Evolutionary conservation across 2,797 vertebrate genomes (phyloP).

Genomic region (Tragelaphus eurycerus): DNA sequence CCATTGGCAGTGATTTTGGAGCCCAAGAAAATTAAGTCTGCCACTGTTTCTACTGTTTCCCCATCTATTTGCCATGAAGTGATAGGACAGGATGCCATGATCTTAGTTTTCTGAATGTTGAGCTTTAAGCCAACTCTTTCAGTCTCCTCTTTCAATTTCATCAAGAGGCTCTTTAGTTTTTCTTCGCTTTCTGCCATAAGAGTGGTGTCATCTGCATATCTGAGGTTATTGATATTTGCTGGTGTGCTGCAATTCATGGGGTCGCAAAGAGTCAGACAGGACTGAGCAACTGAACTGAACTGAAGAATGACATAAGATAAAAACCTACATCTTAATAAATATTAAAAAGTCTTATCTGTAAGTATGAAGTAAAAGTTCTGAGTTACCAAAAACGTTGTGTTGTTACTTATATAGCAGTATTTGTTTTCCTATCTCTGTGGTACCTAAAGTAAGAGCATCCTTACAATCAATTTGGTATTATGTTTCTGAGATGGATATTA

Average conservation of each 20-base stretch:
- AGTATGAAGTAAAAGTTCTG: background rate
- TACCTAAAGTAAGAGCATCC: background rate
- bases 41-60: background rate
- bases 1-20: background rate
- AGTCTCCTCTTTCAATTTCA: background rate
- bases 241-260: too few species aligned
- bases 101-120: background rate
- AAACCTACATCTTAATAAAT: background rate
- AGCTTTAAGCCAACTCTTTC: background rate
- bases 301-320: background rate
- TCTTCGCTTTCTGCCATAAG: too few species aligned
- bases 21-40: background rate
- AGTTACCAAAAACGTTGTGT: background rate
- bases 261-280: rapidly evolving
- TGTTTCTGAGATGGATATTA: background rate
- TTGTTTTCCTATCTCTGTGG: background rate
- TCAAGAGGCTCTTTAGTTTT: too few species aligned
- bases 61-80: background rate
- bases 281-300: too few species aligned
- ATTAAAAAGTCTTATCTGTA: background rate
- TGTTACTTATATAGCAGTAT: background rate
- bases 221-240: too few species aligned
- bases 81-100: background rate
- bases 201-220: too few species aligned
- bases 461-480: background rate